These are phyloP conservation scores for Dipodomys stephensi DNA, from an alignment of 2,113 vertebrate genomes.

Conservation along the genomic window DNA sequence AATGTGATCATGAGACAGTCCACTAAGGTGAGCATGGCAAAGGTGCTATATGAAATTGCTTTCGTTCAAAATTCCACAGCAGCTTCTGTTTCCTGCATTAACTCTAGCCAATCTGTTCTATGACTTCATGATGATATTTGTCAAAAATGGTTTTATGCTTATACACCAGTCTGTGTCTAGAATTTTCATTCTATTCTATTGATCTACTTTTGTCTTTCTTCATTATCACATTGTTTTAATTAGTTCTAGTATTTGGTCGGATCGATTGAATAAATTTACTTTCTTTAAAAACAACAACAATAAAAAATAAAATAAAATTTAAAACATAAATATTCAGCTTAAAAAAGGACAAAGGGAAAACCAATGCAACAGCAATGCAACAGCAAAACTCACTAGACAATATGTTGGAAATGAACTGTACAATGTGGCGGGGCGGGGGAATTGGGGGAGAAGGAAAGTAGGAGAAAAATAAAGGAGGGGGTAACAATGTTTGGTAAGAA, in stretches of 20 bases:
- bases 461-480: too few species aligned
- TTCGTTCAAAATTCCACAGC: not conserved
- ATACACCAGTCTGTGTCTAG: not conserved
- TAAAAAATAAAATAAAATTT: too few species aligned
- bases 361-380: too few species aligned
- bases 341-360: too few species aligned
- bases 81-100: not conserved
- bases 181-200: not conserved
- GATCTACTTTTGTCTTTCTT: not conserved
- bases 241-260: not conserved
- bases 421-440: too few species aligned
- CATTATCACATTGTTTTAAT: not conserved
- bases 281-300: too few species aligned
- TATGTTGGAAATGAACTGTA: too few species aligned
- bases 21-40: not conserved
- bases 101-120: not conserved
- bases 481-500: too few species aligned
- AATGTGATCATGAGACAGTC: too few species aligned
- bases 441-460: too few species aligned
- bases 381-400: too few species aligned
- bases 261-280: not conserved
- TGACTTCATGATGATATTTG: not conserved
- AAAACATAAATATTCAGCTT: too few species aligned
- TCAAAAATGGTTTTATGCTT: not conserved
- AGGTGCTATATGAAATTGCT: not conserved